Evolutionary conservation across 2,888 invertebrate species (phyloP).

Genomic region (Stenotaenia linearis): DNA sequence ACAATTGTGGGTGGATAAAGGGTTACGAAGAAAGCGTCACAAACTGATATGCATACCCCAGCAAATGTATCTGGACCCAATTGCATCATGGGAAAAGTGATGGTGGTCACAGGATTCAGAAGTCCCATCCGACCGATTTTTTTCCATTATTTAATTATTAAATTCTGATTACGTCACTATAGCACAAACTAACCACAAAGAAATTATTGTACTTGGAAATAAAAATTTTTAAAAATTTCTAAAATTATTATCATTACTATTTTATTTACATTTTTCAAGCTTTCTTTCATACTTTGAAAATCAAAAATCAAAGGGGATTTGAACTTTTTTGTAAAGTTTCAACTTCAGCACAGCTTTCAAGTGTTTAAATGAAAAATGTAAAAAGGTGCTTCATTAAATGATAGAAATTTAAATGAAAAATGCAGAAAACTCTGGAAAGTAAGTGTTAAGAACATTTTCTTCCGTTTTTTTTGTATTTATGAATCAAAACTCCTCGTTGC

Average conservation of each 20-base stretch:
- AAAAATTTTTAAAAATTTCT: not conserved
- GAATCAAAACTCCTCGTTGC: not conserved
- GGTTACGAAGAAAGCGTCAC: not conserved
- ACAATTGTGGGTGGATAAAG: not conserved
- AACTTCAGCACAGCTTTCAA: slow-evolving; percentile 5
- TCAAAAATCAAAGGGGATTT: not conserved
- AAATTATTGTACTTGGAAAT: not conserved
- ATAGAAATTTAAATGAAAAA: not conserved
- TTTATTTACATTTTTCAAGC: not conserved
- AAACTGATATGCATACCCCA: slow-evolving; percentile 23
- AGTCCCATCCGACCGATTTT: not conserved
- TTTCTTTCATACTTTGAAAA: not conserved
- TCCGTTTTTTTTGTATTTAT: not conserved
- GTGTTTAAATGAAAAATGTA: not conserved
- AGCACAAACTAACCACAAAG: not conserved
- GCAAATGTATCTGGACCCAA: slow-evolving; percentile 9
- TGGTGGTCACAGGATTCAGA: not conserved
- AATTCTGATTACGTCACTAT: not conserved
- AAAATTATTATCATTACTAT: not conserved
- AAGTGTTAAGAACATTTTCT: too few relatives aligned
- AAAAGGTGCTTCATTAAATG: not conserved
- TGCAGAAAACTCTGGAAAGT: too few relatives aligned
- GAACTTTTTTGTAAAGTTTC: not conserved
- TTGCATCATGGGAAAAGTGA: slow-evolving; percentile 28
- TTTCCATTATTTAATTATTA: not conserved